Evolutionary conservation across 2,888 invertebrate genomes (phyloP).

Genomic region (Petrolisthes manimaculis): DNA sequence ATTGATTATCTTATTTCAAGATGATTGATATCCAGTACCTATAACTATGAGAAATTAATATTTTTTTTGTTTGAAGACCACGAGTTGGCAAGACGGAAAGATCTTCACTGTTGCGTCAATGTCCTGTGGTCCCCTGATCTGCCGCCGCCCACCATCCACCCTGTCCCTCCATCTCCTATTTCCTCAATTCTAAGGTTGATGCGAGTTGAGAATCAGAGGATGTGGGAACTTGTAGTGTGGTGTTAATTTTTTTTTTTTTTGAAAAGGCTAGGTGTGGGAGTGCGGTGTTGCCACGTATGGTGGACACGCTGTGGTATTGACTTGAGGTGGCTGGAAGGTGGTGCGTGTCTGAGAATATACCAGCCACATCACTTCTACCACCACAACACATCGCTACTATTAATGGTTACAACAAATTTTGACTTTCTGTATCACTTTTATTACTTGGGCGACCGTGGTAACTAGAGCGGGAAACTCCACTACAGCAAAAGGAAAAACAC

Average conservation of each 20-base stretch:
- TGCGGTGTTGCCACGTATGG: not conserved
- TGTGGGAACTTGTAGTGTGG: not conserved
- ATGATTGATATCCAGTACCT: no score
- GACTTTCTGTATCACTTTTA: not conserved
- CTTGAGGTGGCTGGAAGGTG: conserved; percentile 30
- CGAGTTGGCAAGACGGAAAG: conserved; percentile 34
- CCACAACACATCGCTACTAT: not conserved
- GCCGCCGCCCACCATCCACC: not conserved
- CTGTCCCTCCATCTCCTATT: not conserved
- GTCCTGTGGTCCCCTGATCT: conserved; percentile 3
- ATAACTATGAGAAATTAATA: no score
- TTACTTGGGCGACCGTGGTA: not conserved
- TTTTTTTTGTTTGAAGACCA: not conserved
- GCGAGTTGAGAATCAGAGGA: not conserved
- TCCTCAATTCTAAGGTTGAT: not conserved
- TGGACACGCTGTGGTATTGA: conserved; percentile 32
- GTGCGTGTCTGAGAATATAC: conserved; percentile 30
- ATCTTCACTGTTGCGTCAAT: conserved; percentile 26
- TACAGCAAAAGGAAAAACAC: not conserved
- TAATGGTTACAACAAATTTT: not conserved
- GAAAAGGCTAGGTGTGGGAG: not conserved
- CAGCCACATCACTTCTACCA: not conserved
- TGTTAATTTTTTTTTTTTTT: not conserved
- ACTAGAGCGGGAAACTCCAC: not conserved
- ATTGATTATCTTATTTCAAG: no score